A percentile compares a stretch with the other conserved stretches of the same genome.
phyloP scores from a whole-genome alignment of 2,113 vertebrate genomes.

The Mastomys natalensis region DNA sequence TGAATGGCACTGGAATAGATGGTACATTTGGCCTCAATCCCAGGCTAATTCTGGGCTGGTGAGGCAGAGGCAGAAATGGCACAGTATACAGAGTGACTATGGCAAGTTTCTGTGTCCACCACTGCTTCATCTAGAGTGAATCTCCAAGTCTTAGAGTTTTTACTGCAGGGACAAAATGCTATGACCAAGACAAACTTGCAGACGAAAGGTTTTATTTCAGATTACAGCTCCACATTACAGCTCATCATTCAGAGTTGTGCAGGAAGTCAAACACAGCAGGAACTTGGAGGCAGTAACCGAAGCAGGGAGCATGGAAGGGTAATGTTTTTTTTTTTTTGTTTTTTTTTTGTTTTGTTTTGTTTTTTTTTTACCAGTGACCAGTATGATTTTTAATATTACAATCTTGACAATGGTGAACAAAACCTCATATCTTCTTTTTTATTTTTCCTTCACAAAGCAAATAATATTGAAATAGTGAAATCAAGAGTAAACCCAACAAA shows the following conservation, averaged over 20 bases:
- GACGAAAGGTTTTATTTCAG: background rate
- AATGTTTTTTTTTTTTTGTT: no score
- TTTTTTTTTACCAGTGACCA: no score
- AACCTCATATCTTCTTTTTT: no score
- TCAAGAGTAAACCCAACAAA: no score
- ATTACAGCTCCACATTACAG: background rate
- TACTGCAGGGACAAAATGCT: background rate
- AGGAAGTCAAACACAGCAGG: background rate
- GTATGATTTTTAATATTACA: no score
- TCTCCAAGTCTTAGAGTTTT: background rate
- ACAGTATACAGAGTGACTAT: background rate
- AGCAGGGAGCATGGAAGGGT: background rate
- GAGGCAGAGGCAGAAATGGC: background rate
- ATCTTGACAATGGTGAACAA: no score
- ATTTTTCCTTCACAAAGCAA: no score
- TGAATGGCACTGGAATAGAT: background rate
- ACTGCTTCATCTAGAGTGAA: background rate
- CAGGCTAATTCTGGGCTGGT: background rate
- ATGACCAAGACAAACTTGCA: background rate
- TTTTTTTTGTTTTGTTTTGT: no score
- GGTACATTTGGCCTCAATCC: background rate
- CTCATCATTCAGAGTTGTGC: background rate
- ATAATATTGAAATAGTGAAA: no score
- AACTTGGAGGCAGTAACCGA: background rate
- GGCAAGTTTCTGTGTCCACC: background rate